Evolutionary conservation across 1,140 invertebrate species (phyloP).

Genomic region (Mycetomoellerius zeteki): DNA sequence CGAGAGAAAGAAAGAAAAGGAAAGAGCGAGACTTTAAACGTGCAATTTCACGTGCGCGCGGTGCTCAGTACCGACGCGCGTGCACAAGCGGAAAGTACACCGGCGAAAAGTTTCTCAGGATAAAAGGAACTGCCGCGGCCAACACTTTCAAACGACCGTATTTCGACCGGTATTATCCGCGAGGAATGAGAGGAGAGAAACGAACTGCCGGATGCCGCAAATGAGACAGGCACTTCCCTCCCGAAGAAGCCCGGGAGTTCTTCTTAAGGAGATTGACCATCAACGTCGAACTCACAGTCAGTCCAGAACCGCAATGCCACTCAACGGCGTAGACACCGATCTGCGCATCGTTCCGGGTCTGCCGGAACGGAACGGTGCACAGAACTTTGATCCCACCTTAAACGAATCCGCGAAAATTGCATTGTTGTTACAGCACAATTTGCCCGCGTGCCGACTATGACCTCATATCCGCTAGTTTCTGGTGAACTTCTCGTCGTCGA

Average conservation of each 20-base stretch:
- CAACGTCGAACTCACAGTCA: constrained; percentile 24
- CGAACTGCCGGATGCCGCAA: constrained; percentile 62
- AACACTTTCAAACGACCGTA: constrained; percentile 67
- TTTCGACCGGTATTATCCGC: constrained; percentile 64
- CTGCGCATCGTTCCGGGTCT: constrained; percentile 26
- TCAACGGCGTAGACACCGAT: constrained; percentile 43
- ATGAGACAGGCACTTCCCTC: constrained; percentile 67
- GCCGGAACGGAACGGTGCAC: constrained; percentile 16
- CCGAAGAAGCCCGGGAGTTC: constrained; percentile 27
- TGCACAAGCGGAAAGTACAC: constrained; percentile 19
- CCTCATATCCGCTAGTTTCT: constrained; percentile 38
- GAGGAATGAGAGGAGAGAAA: constrained; percentile 31
- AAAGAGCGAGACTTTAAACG: constrained; percentile 37
- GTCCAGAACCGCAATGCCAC: constrained; percentile 54
- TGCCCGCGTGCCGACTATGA: constrained; percentile 46
- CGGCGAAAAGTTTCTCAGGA: constrained; percentile 57
- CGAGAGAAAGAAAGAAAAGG: not conserved
- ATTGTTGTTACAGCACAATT: constrained; percentile 51
- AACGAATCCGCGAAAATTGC: constrained; percentile 58
- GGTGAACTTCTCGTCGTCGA: constrained; percentile 24
- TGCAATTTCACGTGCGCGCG: constrained; percentile 34
- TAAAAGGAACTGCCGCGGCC: constrained; percentile 58
- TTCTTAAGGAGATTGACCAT: constrained; percentile 70
- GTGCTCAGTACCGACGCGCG: not conserved
- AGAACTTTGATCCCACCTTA: constrained; percentile 50